phyloP scores from a whole-genome alignment of 2,888 invertebrate species.

The Gymnocheta viridis region DNA sequence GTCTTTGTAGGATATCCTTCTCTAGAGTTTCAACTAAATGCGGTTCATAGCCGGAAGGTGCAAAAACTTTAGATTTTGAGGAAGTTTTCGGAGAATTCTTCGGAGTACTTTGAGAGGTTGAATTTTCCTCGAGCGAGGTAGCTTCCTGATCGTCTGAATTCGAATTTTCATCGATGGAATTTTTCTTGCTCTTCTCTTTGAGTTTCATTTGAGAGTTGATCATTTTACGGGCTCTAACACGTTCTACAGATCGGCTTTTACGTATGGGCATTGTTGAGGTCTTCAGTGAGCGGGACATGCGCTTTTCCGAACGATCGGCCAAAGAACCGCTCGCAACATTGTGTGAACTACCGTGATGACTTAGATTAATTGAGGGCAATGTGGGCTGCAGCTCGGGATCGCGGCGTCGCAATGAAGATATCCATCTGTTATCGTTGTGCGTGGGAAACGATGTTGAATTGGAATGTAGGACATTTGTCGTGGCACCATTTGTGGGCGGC shows the following conservation, averaged over 20 bases:
- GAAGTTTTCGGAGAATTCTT: constrained; percentile 80
- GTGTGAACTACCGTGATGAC: constrained; percentile 80
- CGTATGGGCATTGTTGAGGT: constrained; percentile 76
- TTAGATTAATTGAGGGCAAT: constrained; percentile 84
- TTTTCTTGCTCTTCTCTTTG: constrained; percentile 80
- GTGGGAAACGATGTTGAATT: constrained; percentile 77
- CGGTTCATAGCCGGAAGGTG: constrained; percentile 87
- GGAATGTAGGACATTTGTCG: constrained; percentile 65
- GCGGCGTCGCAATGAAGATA: constrained; percentile 85
- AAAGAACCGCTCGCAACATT: constrained; percentile 82
- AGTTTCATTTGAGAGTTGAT: constrained; percentile 81
- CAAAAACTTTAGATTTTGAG: constrained; percentile 78
- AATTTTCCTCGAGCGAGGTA: constrained; percentile 82
- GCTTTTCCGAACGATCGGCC: constrained; percentile 76
- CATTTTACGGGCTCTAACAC: constrained; percentile 82
- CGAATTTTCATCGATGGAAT: constrained; percentile 82
- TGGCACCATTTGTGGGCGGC: constrained; percentile 68
- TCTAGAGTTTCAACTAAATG: constrained; percentile 92
- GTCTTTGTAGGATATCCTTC: constrained; percentile 91
- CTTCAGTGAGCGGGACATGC: constrained; percentile 76
- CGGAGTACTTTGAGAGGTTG: constrained; percentile 79
- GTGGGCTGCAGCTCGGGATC: constrained; percentile 87
- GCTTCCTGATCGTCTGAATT: constrained; percentile 82
- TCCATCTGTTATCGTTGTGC: constrained; percentile 86
- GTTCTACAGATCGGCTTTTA: constrained; percentile 81